Conservation (phyloP, 2,113 vertebrate genomes). For the Gymnarchus niloticus region DNA sequence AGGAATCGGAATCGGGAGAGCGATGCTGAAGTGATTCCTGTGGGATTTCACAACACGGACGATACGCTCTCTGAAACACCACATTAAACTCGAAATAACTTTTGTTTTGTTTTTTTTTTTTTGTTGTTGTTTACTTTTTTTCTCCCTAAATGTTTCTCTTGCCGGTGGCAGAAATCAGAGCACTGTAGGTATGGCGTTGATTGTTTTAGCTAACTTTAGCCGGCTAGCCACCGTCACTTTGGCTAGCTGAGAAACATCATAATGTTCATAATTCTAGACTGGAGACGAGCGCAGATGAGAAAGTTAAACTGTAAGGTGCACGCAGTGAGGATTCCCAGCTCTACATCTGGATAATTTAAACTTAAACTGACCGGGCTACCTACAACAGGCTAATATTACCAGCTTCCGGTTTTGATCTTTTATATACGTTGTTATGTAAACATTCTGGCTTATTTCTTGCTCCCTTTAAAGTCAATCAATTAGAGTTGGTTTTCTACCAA, state of each 20-base stretch:
- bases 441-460: background rate
- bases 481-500: background rate
- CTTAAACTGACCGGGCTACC: background rate
- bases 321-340: background rate
- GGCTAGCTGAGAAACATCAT: background rate
- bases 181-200: background rate
- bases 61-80: background rate
- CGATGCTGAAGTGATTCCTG: background rate
- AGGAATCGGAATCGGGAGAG: background rate
- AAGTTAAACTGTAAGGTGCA: background rate
- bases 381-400: background rate
- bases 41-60: background rate
- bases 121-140: background rate
- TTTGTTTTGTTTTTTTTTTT: too few species aligned
- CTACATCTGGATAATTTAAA: background rate
- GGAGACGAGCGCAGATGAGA: background rate
- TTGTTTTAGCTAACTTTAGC: conserved; percentile 47
- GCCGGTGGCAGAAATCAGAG: background rate
- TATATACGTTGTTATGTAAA: background rate
- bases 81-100: background rate
- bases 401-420: conserved; percentile 3
- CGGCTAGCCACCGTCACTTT: conserved; percentile 22
- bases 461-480: background rate
- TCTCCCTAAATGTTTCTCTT: background rate
- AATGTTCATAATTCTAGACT: background rate